Evolutionary conservation across 2,113 vertebrate species (phyloP), one percentile per base, ranked within the genome.

Genomic region (Pseudopipra pipra): DNA sequence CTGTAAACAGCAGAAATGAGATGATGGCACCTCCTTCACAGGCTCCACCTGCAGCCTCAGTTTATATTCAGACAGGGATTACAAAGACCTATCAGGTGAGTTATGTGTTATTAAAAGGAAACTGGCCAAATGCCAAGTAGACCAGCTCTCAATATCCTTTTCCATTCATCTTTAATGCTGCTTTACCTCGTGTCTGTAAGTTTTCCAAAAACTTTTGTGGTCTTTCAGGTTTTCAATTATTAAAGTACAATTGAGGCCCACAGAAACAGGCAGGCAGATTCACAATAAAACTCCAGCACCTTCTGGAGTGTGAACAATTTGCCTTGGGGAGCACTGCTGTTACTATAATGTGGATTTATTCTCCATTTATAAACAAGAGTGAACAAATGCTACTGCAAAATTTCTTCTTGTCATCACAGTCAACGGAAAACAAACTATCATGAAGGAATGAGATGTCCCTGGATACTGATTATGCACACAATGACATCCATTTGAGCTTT

Each of bases 251-350:
- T 44, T 46, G 20, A 84, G 74, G 37, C 47, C 52, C 82, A 81
- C 35, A 81, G 65, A 81, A 91, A 65, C 12, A 92, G 75, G 65
- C 85, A 80, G 2, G 6, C 0, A 71, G 51, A 88, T 22, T 75
- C 59, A 66, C 56, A 71, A 49, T 44, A 51, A 73, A 93, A 85
- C 43, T 49, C 31, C 77, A 73, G 81, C 67, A 90, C 78, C 87
- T 97, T 95, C 85, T 89, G 93, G 71, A 79, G 87, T 76, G 87
- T 66, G 78, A 96, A 56, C 66, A 47, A 73, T 78, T 78, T 85
- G 81, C 95, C 87, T 79, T 9, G 33, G 67, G 85, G 78, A 96
- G 9, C 85, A 44, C 71, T 80, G 78, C 81, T 88, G 87, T 92
- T 94, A 52, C 43, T 46, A 24, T 31, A 82, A 79, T 28, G 59